These are phyloP conservation scores for Pithys albifrons DNA, from an alignment of 2,113 vertebrate species.

Conservation along the genomic window DNA sequence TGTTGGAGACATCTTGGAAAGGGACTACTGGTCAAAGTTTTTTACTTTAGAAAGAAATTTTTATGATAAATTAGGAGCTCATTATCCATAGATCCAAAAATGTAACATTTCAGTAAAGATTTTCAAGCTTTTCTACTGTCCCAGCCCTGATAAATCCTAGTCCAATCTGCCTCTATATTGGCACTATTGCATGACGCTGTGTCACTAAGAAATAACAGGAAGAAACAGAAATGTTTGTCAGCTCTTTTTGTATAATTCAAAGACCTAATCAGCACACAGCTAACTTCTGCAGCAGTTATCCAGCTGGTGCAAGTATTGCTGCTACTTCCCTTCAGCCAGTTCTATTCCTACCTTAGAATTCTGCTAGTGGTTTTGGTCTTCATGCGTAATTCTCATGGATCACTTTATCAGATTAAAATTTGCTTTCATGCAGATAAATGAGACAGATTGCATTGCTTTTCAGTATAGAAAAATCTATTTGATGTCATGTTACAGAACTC, in stretches of 20 bases:
- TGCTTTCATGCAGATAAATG: neutral
- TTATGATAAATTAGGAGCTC: neutral
- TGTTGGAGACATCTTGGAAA: neutral
- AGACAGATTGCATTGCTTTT: neutral
- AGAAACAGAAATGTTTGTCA: neutral
- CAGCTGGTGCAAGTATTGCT: rapidly evolving
- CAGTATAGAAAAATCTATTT: neutral
- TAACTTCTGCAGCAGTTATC: neutral
- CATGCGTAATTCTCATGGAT: neutral
- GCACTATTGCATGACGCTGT: neutral
- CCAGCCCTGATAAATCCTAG: neutral
- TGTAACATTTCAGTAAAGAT: neutral
- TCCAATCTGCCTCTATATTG: neutral
- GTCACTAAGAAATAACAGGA: neutral
- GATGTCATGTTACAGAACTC: neutral
- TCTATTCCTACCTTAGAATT: neutral
- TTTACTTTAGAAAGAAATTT: neutral
- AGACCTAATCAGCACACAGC: neutral
- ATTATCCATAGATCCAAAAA: neutral
- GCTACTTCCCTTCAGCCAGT: neutral
- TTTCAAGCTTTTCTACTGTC: neutral
- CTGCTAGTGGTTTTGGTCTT: neutral
- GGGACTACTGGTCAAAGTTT: neutral
- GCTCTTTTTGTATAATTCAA: neutral
- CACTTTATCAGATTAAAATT: neutral